Base-by-base conservation (phyloP, 2,797 vertebrate species). In the Epinephelus coioides region DNA sequence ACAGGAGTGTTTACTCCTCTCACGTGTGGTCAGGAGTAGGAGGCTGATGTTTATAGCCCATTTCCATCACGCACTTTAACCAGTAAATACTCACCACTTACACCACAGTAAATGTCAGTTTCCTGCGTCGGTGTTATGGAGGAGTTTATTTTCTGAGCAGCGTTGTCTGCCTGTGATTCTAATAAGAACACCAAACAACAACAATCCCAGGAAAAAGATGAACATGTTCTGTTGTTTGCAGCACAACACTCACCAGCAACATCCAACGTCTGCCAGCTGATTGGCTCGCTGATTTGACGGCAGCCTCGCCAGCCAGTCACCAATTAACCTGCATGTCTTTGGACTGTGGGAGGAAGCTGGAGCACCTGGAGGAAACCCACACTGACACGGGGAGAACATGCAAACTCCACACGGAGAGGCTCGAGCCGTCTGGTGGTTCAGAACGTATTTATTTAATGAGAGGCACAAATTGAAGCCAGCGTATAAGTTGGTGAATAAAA, bases 21-120 rank as follows among this genome's bases (percentile, higher is more conserved):
- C 78, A 76, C 30, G 14, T 74, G 67, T 13, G 43, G 63, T 53
- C 5, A 53, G 44, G 66, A 19, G 61, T 21, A 23, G 81, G 72
- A 57, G 47, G 56, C 17, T 63, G 65, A 59, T 79, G 65, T 87
- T 84, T 79, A 53, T 40, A 46, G 18, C 5, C 7, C 1, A 23
- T 59, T 85, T 84, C 70, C 25, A 27, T 51, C 61, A 34, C 13
- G 43, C 27, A 12, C 53, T 50, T 66, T 51, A 40, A 72, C 15
- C 25, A 65, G 50, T 49, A 62, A 80, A 79, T 61, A 74, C 34
- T 43, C 21, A 34, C 6, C 21, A 34, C 6, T 34, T 34, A 34
- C 34, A 34, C 7, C 34, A 8, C 34, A 8, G 34, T 34, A 34
- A 34, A 34, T 14, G 1, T 38, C 12, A 8, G 4, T 27, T 76